Evolutionary conservation across 64 coral and sea anemone genomes (phyloP).

Genomic region (Montipora foliosa): DNA sequence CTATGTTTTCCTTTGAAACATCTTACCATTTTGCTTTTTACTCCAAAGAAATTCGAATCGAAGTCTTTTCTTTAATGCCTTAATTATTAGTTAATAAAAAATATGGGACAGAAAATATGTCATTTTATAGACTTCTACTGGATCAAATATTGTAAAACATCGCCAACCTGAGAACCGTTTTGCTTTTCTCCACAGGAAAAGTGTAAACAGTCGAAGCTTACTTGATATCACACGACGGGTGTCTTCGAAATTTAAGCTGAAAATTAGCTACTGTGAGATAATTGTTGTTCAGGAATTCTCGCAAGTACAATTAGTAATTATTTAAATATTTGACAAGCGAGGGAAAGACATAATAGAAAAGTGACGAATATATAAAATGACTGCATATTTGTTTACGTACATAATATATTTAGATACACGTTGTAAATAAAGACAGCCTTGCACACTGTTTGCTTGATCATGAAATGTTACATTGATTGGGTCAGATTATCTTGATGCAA

Average conservation of each 20-base stretch:
- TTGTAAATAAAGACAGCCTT: slow-evolving; percentile 28
- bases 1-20: background rate
- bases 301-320: background rate
- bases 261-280: background rate
- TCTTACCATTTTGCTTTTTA: background rate
- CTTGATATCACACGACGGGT: background rate
- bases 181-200: slow-evolving; percentile 13
- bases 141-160: no score
- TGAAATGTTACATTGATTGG: no score
- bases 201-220: background rate
- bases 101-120: no score
- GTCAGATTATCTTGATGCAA: no score
- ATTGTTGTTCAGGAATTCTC: background rate
- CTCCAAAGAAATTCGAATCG: background rate
- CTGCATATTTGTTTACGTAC: slow-evolving; percentile 1
- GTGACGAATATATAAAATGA: background rate
- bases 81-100: no score
- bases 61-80: background rate
- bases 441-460: background rate
- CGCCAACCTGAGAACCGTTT: background rate
- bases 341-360: background rate
- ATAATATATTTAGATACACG: slow-evolving; percentile 5
- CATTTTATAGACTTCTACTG: no score
- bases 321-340: background rate
- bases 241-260: background rate